Evolutionary conservation across 2,797 vertebrate species (phyloP).

Genomic region (Enoplosus armatus): DNA sequence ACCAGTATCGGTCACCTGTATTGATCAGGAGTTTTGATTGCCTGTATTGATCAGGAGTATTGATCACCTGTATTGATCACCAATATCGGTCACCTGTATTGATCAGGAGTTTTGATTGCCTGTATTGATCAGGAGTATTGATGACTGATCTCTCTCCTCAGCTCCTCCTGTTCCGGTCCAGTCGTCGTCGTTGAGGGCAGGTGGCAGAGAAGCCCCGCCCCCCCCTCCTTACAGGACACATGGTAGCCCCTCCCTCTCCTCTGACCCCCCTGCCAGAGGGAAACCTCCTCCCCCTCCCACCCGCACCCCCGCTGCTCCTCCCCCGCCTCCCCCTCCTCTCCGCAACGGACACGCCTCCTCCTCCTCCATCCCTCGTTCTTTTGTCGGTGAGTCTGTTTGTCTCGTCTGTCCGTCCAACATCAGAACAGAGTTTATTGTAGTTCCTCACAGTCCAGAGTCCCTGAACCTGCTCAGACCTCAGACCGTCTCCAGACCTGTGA

Average conservation of each 20-base stretch:
- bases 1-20: no score
- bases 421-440: no score
- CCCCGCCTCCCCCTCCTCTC: slow-evolving; percentile 90
- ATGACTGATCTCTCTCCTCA: slow-evolving; percentile 53
- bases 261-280: slow-evolving; percentile 81
- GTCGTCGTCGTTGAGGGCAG: slow-evolving; percentile 81
- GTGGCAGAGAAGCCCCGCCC: slow-evolving; percentile 89
- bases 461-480: no score
- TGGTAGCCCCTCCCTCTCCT: slow-evolving; percentile 79
- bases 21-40: no score
- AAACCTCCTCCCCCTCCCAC: slow-evolving; percentile 90
- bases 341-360: slow-evolving; percentile 92
- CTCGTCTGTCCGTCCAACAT: no score
- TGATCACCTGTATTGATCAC: no score
- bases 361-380: slow-evolving; percentile 88
- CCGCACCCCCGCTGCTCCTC: slow-evolving; percentile 89
- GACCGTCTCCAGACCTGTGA: no score
- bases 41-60: no score
- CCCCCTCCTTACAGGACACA: slow-evolving; percentile 91
- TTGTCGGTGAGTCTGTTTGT: slow-evolving; percentile 88
- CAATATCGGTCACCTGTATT: no score
- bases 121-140: background rate
- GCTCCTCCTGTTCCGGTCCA: slow-evolving; percentile 89
- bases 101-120: no score
- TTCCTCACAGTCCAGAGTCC: no score